Evolutionary conservation across 23 tunicate genomes (phyloP), one percentile per base, ranked within the genome.

Genomic region (Pegea sp.): DNA sequence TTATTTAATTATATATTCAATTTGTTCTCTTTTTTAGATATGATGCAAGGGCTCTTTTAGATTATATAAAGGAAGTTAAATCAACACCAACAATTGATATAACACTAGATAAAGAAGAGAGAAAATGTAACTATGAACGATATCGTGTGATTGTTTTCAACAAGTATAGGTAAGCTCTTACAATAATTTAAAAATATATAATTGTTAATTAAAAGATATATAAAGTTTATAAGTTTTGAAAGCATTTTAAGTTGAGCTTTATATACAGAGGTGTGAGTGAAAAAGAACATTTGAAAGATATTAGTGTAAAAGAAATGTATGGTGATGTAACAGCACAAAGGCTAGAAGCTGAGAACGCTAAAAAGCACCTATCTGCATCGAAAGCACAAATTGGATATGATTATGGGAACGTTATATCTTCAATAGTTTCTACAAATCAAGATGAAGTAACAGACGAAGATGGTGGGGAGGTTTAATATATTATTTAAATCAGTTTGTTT

Each of bases 1-100:
- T 38, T 38, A 8, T 38, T 38, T 38, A 38, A 16, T 38, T 38
- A 38, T 38, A 38, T 42, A 20, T 51, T 51, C 22, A 51, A 51
- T 51, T 18, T 51, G 19, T 13, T 19, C 57, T 38, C 4, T 24
- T 60, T 60, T 48, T 3, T 31, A 84, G 95, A 56, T 84, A 69
- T 72, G 95, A 84, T 68, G 95, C 65, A 7, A 67, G 95, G 22
- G 76, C 95, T 11, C 84, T 69, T 53, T 43, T 84, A 21, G 95
- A 84, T 63, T 73, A 51, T 30, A 62, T 62, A 21, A 53, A 30
- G 4, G 64, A 62, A 3, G 19, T 42, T 26, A 38, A 61, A 26
- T 23, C 20, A 18, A 22, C 30, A 2, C 18, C 49, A 6, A 30
- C 52, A 8, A 19, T n/a, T 30, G 69, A 60, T 29, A 13, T 30